These are phyloP conservation scores for Clarias pachynema DNA, from an alignment of 2,797 vertebrate genomes.

Conservation along the genomic window DNA sequence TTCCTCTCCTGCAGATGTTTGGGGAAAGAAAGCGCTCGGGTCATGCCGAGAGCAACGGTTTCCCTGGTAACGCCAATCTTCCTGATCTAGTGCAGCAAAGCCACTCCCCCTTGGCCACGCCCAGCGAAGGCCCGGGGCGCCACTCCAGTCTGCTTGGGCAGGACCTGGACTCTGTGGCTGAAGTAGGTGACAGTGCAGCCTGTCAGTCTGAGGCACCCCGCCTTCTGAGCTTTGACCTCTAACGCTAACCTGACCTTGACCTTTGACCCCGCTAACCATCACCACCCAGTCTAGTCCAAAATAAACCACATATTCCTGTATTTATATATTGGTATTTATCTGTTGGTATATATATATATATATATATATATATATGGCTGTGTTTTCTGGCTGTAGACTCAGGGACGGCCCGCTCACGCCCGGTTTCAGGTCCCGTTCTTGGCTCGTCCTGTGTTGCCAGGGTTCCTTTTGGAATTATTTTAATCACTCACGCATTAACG, in stretches of 20 bases:
- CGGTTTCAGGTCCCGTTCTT: conserved; percentile 3
- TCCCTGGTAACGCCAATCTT: conserved; percentile 90
- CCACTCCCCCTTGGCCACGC: conserved; percentile 87
- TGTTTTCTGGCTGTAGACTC: conserved; percentile 39
- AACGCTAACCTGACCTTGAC: conserved; percentile 31
- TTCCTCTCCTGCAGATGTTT: conserved; percentile 81
- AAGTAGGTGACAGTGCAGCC: conserved; percentile 78
- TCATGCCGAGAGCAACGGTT: conserved; percentile 89
- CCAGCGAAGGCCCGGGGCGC: conserved; percentile 83
- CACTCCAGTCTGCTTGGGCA: conserved; percentile 78
- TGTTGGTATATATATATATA: too few species aligned
- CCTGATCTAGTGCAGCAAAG: conserved; percentile 96
- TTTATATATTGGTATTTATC: neutral
- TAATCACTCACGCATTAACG: neutral
- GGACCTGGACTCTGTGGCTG: conserved; percentile 83
- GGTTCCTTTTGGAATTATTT: conserved; percentile 21
- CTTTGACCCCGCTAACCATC: conserved; percentile 40
- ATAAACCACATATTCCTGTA: conserved; percentile 7
- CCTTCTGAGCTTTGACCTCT: conserved; percentile 31
- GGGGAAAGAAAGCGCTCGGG: conserved; percentile 88
- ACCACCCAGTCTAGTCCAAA: conserved; percentile 28
- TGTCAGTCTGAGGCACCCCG: conserved; percentile 52
- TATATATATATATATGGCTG: conserved; percentile 17
- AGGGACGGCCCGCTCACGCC: conserved; percentile 16
- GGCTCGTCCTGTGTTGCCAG: conserved; percentile 15